Evolutionary conservation across 2,113 vertebrate genomes (phyloP), one percentile per base, ranked within the genome.

Genomic region (Misgurnus mizolepis): DNA sequence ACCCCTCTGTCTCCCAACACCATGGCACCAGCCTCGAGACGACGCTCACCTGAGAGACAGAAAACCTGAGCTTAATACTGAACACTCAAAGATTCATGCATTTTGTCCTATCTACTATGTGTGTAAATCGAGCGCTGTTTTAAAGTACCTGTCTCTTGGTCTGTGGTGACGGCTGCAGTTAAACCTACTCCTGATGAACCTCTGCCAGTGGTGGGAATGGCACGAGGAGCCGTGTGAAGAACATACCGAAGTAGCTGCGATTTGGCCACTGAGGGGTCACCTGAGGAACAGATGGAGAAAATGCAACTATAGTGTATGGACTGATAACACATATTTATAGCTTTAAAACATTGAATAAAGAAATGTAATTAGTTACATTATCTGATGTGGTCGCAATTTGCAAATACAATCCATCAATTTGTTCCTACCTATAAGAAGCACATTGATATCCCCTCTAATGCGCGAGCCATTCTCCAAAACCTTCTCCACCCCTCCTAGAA

Each of bases 201-300:
- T n/a, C 98, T 92, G 12, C 98, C 98, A 0, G 98, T 99, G 81
- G 97, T 99, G 81, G 97, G 87, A 80, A 99, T 96, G 65, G 98
- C 98, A 0, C 97, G 93, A 43, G 98, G 97, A 0, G 98, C 97
- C 0, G 95, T 96, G 88, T 94, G 91, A 9, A 99, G 94, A 4
- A 99, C 98, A 0, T 99, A 99, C 0, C 98, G 94, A 78, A 99
- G 92, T 79, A 99, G 92, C 93, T 99, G 98, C 39, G 98, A 99
- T 82, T 99, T 99, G 18, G 98, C 97, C 0, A 99, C 98, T 0
- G 97, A 99, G 0, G 98, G 98, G 80, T 99, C 98, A 49, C 97
- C 98, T 99, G 82, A 14, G 10, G 41, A 69, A 61, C 3, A 34
- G 3, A 73, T 53, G 9, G 9, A 18, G 7, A 58, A 5, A 6